phyloP scores from a whole-genome alignment of 2,113 vertebrate species.

The Hucho hucho region DNA sequence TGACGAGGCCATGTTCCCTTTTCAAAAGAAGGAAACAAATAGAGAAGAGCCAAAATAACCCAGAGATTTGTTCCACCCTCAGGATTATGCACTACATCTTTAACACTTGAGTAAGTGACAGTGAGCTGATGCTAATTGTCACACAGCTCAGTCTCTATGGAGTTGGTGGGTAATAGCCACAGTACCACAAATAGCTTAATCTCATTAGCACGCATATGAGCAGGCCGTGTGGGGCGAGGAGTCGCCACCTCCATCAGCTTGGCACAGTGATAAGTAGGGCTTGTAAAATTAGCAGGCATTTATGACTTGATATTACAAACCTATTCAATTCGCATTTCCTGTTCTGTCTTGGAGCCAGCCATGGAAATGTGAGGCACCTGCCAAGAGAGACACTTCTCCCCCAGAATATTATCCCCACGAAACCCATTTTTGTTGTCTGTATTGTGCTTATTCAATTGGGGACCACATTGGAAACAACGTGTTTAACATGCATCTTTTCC shows the following conservation, averaged over 20 bases:
- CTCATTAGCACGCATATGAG: conserved; percentile 45
- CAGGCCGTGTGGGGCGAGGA: conserved; percentile 36
- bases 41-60: conserved; percentile 11
- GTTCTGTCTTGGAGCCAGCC: neutral
- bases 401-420: no score
- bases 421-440: no score
- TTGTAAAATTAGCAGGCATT: neutral
- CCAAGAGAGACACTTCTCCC: neutral
- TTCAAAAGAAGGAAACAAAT: neutral
- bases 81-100: no score
- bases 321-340: neutral
- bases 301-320: no score
- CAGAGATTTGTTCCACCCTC: neutral
- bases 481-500: no score
- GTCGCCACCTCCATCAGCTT: conserved; percentile 39
- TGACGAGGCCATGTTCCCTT: conserved; percentile 19
- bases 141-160: neutral
- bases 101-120: no score
- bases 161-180: conserved; percentile 16
- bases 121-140: neutral
- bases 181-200: conserved; percentile 52
- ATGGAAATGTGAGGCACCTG: neutral
- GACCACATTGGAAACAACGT: no score
- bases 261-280: conserved; percentile 34
- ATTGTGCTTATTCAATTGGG: no score